Evolutionary conservation across 2,797 vertebrate species (phyloP).

Genomic region (Ctenopoma kingsleyae): DNA sequence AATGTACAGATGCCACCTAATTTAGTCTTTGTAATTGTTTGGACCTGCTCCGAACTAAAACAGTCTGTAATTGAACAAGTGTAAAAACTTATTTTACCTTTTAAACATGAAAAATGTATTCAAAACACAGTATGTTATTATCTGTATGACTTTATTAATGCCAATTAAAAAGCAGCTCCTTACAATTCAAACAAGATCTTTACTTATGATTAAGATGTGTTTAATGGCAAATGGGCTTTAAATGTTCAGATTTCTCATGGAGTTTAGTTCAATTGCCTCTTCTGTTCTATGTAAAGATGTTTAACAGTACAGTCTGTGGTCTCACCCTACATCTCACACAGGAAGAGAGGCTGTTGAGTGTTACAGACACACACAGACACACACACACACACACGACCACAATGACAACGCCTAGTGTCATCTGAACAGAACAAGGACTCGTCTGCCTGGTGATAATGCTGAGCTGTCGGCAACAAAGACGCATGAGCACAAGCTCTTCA

Average conservation of each 20-base stretch:
- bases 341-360: background rate
- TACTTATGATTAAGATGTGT: background rate
- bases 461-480: constrained; percentile 35
- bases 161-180: background rate
- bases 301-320: background rate
- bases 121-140: too few species aligned
- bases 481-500: background rate
- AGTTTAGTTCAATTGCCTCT: background rate
- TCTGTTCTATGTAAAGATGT: background rate
- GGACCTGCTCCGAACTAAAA: background rate
- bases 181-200: background rate
- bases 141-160: background rate
- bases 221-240: background rate
- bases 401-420: constrained; percentile 34
- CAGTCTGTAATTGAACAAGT: background rate
- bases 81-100: too few species aligned
- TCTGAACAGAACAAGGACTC: constrained; percentile 40
- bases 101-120: too few species aligned
- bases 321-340: constrained; percentile 3
- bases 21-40: too few species aligned
- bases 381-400: constrained; percentile 12
- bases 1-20: background rate
- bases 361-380: constrained; percentile 26
- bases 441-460: constrained; percentile 43
- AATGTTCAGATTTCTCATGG: background rate